Evolutionary conservation across 2,888 invertebrate species (phyloP).

Genomic region (Meloe dianella): DNA sequence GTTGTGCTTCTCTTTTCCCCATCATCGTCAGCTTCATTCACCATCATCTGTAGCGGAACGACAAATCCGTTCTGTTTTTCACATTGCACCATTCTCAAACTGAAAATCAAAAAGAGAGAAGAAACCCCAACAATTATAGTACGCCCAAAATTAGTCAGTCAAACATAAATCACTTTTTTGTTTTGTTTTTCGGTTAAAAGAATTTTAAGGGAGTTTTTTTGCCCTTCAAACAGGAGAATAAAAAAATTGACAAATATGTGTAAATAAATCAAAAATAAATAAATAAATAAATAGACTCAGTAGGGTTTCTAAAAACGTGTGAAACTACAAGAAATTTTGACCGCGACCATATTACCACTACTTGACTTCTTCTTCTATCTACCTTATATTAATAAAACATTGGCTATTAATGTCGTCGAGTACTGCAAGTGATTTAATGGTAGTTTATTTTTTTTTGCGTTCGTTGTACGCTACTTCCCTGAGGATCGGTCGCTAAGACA

Average conservation of each 20-base stretch:
- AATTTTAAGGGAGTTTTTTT: neutral
- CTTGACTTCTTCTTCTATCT: no score
- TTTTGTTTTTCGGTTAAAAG: no score
- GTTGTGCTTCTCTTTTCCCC: neutral
- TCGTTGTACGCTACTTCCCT: neutral
- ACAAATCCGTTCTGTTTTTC: neutral
- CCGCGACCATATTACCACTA: no score
- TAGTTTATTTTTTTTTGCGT: neutral
- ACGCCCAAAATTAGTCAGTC: conserved; percentile 42
- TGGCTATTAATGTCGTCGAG: neutral
- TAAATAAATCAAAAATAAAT: neutral
- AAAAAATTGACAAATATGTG: neutral
- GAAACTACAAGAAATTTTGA: neutral
- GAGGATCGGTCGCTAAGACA: neutral
- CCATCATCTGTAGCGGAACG: conserved; percentile 3
- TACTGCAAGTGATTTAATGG: neutral
- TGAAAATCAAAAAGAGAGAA: neutral
- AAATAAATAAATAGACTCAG: neutral
- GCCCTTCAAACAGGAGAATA: neutral
- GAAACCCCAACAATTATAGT: neutral
- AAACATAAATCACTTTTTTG: neutral
- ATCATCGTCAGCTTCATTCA: neutral
- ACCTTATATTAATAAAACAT: conserved; percentile 9
- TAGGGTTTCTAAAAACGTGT: conserved; percentile 4
- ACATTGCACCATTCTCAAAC: neutral